Evolutionary conservation across 2,113 vertebrate genomes (phyloP).

Genomic region (Rhabdomys dilectus): DNA sequence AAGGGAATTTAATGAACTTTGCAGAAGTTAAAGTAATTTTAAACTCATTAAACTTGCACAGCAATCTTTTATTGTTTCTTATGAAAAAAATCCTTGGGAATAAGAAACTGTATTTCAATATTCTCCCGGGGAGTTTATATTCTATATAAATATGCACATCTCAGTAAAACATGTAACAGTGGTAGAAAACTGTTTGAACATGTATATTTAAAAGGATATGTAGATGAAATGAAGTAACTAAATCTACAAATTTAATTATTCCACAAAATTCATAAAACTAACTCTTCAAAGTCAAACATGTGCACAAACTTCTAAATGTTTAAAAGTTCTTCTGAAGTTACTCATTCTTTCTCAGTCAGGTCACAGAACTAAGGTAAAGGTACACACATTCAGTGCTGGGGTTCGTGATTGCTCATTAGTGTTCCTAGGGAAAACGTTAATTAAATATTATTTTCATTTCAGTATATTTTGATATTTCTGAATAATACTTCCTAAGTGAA

Average conservation of each 20-base stretch:
- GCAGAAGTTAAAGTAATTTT: conserved; percentile 35
- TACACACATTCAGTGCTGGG: not conserved
- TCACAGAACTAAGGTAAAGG: not conserved
- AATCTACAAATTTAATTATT: conserved; percentile 37
- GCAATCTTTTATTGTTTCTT: conserved; percentile 54
- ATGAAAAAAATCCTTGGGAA: conserved; percentile 27
- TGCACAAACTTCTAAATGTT: conserved; percentile 17
- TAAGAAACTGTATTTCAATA: conserved; percentile 12
- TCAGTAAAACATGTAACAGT: conserved; percentile 15
- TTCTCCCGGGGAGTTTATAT: not conserved
- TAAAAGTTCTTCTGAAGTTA: conserved; percentile 22
- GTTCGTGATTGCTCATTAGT: not conserved
- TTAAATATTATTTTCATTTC: conserved; percentile 14
- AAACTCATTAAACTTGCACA: conserved; percentile 52
- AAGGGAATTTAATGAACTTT: conserved; percentile 52
- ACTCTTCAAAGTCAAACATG: conserved; percentile 31
- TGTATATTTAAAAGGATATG: conserved; percentile 45
- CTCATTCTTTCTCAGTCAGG: not conserved
- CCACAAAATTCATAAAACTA: conserved; percentile 36
- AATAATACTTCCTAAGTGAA: not conserved
- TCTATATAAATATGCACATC: conserved; percentile 49
- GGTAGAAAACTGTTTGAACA: conserved; percentile 45
- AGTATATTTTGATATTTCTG: not conserved
- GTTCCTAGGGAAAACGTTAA: not conserved
- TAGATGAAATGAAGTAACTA: conserved; percentile 19